Evolutionary conservation across 2,113 vertebrate species (phyloP).

Genomic region (Sporophila hypoxantha): DNA sequence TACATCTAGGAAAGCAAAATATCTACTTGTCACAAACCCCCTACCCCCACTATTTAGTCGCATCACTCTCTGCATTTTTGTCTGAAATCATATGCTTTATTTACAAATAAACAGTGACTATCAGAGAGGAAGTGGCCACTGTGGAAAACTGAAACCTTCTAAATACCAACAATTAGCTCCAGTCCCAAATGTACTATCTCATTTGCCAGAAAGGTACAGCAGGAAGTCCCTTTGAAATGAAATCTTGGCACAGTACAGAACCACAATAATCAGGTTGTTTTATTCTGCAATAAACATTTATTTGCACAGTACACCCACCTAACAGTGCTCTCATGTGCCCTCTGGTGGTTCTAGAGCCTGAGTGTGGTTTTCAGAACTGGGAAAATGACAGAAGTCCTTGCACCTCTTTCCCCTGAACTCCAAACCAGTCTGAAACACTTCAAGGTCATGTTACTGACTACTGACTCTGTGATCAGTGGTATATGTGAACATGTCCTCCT

Average conservation of each 20-base stretch:
- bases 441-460: not conserved
- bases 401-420: not conserved
- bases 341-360: constrained; percentile 59
- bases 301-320: not conserved
- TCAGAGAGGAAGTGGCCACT: not conserved
- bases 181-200: not conserved
- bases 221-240: not conserved
- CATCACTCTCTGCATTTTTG: not conserved
- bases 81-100: not conserved
- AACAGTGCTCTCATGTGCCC: constrained; percentile 56
- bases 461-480: not conserved
- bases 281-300: constrained; percentile 26
- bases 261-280: constrained; percentile 1
- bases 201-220: not conserved
- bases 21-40: not conserved
- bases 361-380: not conserved
- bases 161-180: not conserved
- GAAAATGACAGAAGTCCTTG: not conserved
- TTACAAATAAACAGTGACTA: not conserved
- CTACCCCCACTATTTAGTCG: fast-evolving
- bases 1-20: not conserved
- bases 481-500: not conserved
- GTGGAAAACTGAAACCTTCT: not conserved
- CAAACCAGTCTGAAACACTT: not conserved
- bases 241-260: not conserved